Evolutionary conservation across 2,113 vertebrate genomes (phyloP), one percentile per base, ranked within the genome.

Genomic region (Oenanthe oenanthe): DNA sequence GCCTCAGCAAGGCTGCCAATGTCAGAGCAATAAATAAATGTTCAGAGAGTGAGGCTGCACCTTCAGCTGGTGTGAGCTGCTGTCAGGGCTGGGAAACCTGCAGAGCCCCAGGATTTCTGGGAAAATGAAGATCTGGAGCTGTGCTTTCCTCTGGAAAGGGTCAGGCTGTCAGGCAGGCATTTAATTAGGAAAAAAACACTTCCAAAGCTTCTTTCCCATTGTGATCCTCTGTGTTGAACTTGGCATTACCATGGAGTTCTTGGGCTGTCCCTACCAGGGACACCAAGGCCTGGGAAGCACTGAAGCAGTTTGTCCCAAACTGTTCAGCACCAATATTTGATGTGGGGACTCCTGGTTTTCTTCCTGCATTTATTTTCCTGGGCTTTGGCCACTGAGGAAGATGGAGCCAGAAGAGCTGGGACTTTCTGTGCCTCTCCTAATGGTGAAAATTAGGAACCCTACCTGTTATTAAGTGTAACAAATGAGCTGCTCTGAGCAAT

Each of bases 161-260:
- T 24, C 34, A 48, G 45, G 62, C 10, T 95, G 81, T 57, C 88
- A 85, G 56, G 76, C 65, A 72, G 68, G 73, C 36, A n/a, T 34
- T 66, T 67, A 18, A 72, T 51, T 3, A 63, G 31, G 38, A 78
- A 9, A 63, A 67, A 92, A 92, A 92, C n/a, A 38, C 25, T 75
- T 92, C 78, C 79, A 82, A 68, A 85, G 51, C 15, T 53, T 66
- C 75, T 21, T 54, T 83, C 38, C 51, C 68, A 63, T 38, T 34
- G 60, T 24, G 94, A 96, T 73, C 58, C 51, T 47, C 45, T 47
- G 22, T 91, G 89, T 90, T 94, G 92, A 90, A 88, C 70, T 94
- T 95, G 93, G 94, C 94, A 88, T 48, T 45, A 22, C 4, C 36
- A 4, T 3, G 48, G 63, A 80, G 78, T 57, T 85, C 78, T 19